These are phyloP conservation scores for Bathynomus jamesi DNA, from an alignment of 1,140 invertebrate genomes.

Conservation along the genomic window DNA sequence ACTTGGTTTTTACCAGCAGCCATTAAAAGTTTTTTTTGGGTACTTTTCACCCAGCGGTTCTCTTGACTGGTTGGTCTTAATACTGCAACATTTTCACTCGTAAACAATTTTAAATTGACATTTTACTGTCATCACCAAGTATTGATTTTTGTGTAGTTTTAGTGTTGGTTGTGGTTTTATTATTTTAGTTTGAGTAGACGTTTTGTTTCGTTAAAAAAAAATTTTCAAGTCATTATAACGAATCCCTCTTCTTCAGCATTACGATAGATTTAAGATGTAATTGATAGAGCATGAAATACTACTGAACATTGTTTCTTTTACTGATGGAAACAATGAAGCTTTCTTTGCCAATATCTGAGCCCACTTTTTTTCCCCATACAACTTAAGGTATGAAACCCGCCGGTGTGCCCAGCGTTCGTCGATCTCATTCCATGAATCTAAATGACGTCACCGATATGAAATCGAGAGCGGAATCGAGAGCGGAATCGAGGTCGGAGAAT, in stretches of 20 bases:
- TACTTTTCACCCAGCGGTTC: background rate
- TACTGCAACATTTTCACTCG: background rate
- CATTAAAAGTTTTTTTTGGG: background rate
- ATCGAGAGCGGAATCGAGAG: slow-evolving; percentile 10
- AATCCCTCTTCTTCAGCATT: too few relatives aligned
- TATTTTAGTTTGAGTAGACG: too few relatives aligned
- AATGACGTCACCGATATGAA: slow-evolving; percentile 27
- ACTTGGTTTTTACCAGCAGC: background rate
- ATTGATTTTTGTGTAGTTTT: too few relatives aligned
- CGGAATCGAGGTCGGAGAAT: slow-evolving; percentile 21
- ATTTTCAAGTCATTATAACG: too few relatives aligned
- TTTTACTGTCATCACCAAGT: background rate
- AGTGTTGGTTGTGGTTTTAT: too few relatives aligned
- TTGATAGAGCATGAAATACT: too few relatives aligned
- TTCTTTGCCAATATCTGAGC: too few relatives aligned
- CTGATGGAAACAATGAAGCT: too few relatives aligned
- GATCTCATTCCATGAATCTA: slow-evolving; percentile 36
- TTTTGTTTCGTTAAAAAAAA: too few relatives aligned
- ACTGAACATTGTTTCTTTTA: too few relatives aligned
- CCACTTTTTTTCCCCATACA: background rate
- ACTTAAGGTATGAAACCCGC: slow-evolving; percentile 27
- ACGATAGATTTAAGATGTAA: too few relatives aligned
- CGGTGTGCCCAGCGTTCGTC: slow-evolving; percentile 29
- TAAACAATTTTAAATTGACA: background rate
- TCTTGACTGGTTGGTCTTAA: background rate